phyloP scores from a whole-genome alignment of 2,113 vertebrate genomes.

The Ctenomys sociabilis region DNA sequence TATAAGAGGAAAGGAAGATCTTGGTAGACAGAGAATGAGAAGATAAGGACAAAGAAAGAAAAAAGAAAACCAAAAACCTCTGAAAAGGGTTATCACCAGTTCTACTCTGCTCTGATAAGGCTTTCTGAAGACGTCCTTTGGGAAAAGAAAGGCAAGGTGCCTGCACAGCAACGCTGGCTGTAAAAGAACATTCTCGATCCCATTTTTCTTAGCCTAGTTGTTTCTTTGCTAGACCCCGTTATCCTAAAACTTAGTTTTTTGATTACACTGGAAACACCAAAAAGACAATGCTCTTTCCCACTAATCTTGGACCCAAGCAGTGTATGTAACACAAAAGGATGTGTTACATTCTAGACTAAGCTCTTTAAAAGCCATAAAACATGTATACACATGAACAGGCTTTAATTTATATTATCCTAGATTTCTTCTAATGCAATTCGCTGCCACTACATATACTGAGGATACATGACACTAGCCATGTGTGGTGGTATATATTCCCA shows the following conservation, averaged over 20 bases:
- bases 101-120: neutral
- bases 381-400: neutral
- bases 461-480: neutral
- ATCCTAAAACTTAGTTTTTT: neutral
- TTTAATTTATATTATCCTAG: conserved; percentile 32
- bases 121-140: neutral
- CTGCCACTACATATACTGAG: neutral
- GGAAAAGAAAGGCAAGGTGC: neutral
- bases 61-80: neutral
- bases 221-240: neutral
- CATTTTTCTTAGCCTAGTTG: neutral
- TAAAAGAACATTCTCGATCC: neutral
- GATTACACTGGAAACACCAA: neutral
- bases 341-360: neutral
- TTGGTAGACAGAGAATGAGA: neutral
- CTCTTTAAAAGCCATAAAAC: neutral
- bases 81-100: neutral
- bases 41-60: neutral
- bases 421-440: neutral
- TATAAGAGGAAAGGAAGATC: neutral
- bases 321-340: neutral
- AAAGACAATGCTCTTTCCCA: neutral
- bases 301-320: neutral
- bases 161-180: neutral
- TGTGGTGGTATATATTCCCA: neutral